Evolutionary conservation across 2,797 vertebrate genomes (phyloP).

Genomic region (Macrochelys suwanniensis): DNA sequence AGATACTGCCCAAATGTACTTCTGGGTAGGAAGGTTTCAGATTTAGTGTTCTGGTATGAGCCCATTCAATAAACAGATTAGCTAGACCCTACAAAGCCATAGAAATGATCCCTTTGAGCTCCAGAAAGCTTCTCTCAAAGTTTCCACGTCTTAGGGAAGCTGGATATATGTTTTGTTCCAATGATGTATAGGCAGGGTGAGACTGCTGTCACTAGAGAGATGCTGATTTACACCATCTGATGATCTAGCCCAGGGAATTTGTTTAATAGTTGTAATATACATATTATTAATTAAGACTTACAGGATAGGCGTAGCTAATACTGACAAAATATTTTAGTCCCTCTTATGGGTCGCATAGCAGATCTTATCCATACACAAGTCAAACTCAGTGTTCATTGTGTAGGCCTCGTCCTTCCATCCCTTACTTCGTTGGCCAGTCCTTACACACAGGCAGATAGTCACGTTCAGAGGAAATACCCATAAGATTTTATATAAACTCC

Average conservation of each 20-base stretch:
- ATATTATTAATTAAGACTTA: neutral
- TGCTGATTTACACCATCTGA: neutral
- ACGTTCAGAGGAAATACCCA: neutral
- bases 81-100: neutral
- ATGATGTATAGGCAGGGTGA: neutral
- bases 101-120: neutral
- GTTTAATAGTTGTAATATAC: neutral
- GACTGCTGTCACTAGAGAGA: neutral
- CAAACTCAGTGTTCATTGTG: neutral
- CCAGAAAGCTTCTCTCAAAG: neutral
- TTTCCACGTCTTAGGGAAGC: neutral
- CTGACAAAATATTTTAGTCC: neutral
- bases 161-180: neutral
- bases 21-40: constrained; percentile 9
- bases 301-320: neutral
- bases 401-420: neutral
- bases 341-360: neutral
- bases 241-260: neutral
- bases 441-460: neutral
- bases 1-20: constrained; percentile 7
- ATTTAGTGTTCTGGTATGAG: constrained; percentile 17
- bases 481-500: neutral
- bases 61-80: constrained; percentile 9
- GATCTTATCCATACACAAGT: neutral
- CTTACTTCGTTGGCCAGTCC: neutral